Base-by-base conservation (phyloP, 1,140 invertebrate species). In the Frieseomelitta varia region DNA sequence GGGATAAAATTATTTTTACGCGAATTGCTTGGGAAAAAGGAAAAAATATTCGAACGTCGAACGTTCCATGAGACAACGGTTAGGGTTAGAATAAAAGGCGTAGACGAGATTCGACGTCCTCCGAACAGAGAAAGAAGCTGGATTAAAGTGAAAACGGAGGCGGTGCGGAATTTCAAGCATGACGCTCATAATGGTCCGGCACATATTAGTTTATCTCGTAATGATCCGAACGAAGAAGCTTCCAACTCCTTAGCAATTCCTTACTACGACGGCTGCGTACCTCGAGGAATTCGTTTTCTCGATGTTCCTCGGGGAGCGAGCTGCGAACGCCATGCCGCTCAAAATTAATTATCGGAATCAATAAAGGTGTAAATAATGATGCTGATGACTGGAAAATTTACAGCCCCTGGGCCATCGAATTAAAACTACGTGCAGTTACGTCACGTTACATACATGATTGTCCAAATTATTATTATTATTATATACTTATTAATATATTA, bases 151-250 rank as follows among this genome's bases (percentile, higher is more conserved):
- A 27, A 27, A 63, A 85, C 4, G 78, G 61, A 51, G 71, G 53
- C 12, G 21, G 17, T 4, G 47, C 63, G 84, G 84, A 85, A 85
- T 85, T 81, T 75, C 71, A 81, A 81, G 79, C 27, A 65, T 47
- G 71, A 24, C 34, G 53, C 84, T 75, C 72, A 81, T 85, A 85
- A 85, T 81, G 77, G 71, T 53, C 72, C 27, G 15, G 51, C 71
- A 79, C 78, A 76, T 81, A 85, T 85, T 85, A 85, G 79, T 81
- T 81, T 75, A 71, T 81, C 78, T 75, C 84, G 79, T 85, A 81
- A 81, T 81, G 84, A 85, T 75, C 72, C 79, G 39, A 56, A 81
- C 47, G 77, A 73, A 79, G 68, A 2, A 27, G 51, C 19, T 27
- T 6, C 21, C 27, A 58, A 73, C 56, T 72, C 58, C 77, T 72